Base-by-base conservation (phyloP, 2,797 vertebrate species). In the Manis pentadactyla region DNA sequence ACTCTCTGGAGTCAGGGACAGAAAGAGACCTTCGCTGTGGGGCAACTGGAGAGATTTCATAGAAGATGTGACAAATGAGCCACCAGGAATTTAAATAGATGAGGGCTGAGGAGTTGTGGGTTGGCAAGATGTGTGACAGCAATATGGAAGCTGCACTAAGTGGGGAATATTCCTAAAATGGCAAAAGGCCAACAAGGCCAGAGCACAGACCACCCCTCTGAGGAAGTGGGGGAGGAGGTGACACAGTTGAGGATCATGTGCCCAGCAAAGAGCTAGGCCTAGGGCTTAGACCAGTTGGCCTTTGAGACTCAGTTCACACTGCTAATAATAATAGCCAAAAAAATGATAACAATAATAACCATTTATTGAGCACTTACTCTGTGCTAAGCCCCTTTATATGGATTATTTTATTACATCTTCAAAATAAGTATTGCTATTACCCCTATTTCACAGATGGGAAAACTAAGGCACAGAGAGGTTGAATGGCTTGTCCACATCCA, bases 81-180 rank as follows among this genome's bases (percentile, higher is more conserved):
- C 61, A 17, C 9, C 11, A 2, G 68, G 81, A 37, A 25, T 89
- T 61, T 63, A 59, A 51, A 15, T 0, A 46, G 61, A 57, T 53
- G 64, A 19, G 55, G 14, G 34, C 0, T 25, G 15, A 27, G 23
- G 18, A 37, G 42, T 0, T 2, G 39, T n/a, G 66, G 11, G 1
- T 3, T 12, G 1, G 10, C 29, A 37, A 46, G 42, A 9, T 17
- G 15, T 0, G 0, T 3, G 19, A 42, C 25, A 37, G 46, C 2
- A 39, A 37, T 37, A 34, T 25, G 27, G 25, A 46, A 59, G 25
- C 64, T n/a, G 7, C 1, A 6, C 12, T 9, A 3, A 7, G 6
- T 25, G 53, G n/a, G 23, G 18, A 64, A n/a, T 5, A 31, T 31
- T n/a, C 66, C 5, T 49, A 57, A 66, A 42, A 68, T 0, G 9